phyloP scores from a whole-genome alignment of 2,888 invertebrate genomes.

The Cyclophora punctaria region DNA sequence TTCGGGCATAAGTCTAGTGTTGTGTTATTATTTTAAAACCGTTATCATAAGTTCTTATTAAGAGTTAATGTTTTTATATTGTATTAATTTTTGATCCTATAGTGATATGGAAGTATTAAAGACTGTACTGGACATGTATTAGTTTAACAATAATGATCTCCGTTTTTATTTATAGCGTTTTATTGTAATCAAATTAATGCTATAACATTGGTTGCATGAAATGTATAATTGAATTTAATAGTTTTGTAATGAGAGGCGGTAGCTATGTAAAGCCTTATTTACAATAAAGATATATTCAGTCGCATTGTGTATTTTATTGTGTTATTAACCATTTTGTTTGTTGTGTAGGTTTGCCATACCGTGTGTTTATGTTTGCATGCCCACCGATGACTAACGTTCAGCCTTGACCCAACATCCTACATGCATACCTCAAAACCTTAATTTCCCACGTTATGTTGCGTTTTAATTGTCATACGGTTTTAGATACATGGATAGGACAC shows the following conservation, averaged over 20 bases:
- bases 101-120: constrained; percentile 22
- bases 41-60: constrained; percentile 1
- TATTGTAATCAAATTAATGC: constrained; percentile 33
- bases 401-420: constrained; percentile 8
- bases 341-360: constrained; percentile 75
- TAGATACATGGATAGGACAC: too few species aligned
- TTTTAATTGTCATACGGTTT: too few species aligned
- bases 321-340: constrained; percentile 47
- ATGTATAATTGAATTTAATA: constrained; percentile 33
- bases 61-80: constrained; percentile 2
- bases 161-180: constrained; percentile 13
- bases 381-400: constrained; percentile 11
- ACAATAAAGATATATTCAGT: constrained; percentile 69
- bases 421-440: background rate
- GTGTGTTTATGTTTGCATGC: constrained; percentile 41
- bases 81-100: constrained; percentile 2
- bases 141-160: constrained; percentile 19
- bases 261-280: constrained; percentile 67
- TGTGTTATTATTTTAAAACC: constrained; percentile 2
- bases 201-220: constrained; percentile 24
- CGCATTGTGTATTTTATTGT: constrained; percentile 66
- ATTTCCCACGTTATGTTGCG: too few species aligned
- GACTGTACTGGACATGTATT: constrained; percentile 22
- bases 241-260: constrained; percentile 59
- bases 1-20: background rate